Evolutionary conservation across 2,113 vertebrate genomes (phyloP).

Genomic region (Delphinapterus leucas): DNA sequence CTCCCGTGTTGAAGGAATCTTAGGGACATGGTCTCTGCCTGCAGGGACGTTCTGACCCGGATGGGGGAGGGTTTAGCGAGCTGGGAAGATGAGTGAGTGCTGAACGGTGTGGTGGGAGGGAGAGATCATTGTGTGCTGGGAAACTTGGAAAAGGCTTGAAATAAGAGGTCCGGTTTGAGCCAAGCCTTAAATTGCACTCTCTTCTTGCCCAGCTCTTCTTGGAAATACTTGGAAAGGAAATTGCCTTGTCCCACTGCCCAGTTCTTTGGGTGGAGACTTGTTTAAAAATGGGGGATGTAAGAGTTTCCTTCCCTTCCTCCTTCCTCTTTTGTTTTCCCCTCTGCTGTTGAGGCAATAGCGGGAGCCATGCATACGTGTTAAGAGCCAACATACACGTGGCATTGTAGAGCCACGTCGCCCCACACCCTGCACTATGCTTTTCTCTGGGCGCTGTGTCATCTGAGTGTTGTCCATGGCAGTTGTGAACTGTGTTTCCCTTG

Average conservation of each 20-base stretch:
- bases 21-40: background rate
- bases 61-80: background rate
- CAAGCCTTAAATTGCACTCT: background rate
- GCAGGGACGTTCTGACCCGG: background rate
- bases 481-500: background rate
- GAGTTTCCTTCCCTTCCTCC: background rate
- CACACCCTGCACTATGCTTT: background rate
- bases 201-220: background rate
- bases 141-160: background rate
- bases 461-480: background rate
- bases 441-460: background rate
- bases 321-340: background rate
- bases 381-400: background rate
- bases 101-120: background rate
- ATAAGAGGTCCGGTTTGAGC: background rate
- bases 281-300: background rate
- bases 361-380: background rate
- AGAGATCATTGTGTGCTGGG: background rate
- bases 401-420: background rate
- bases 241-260: slow-evolving; percentile 30
- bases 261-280: background rate
- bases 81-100: background rate
- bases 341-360: background rate
- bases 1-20: background rate
- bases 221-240: background rate